Evolutionary conservation across 2,888 invertebrate genomes (phyloP).

Genomic region (Trichopoda pennipes): DNA sequence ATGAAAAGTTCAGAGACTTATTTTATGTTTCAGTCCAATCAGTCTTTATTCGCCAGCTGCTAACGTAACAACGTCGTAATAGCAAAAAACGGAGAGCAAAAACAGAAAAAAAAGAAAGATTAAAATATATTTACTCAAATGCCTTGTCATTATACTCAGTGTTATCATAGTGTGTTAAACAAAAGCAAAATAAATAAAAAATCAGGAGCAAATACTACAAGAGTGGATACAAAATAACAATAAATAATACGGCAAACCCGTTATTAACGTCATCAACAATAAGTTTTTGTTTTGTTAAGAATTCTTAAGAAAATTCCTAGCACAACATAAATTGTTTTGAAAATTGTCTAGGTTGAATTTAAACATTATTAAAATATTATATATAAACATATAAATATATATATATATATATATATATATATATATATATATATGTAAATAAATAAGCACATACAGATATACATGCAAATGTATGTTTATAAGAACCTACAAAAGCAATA

Average conservation of each 20-base stretch:
- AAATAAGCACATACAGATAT: no score
- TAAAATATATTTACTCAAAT: conserved; percentile 10
- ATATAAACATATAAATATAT: no score
- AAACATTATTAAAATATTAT: no score
- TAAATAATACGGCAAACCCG: conserved; percentile 2
- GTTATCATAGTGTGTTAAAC: conserved; percentile 34
- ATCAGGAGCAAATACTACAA: conserved; percentile 34
- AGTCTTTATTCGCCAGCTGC: conserved; percentile 57
- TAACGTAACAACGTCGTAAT: conserved; percentile 54
- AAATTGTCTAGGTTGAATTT: not conserved
- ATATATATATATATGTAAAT: no score
- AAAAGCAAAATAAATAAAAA: conserved; percentile 10
- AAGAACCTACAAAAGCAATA: no score
- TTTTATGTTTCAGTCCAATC: conserved; percentile 44
- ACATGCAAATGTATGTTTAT: no score
- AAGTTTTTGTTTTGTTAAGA: conserved; percentile 12
- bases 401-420: no score
- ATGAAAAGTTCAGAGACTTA: conserved; percentile 52
- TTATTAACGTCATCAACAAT: conserved; percentile 49
- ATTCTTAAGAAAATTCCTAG: not conserved
- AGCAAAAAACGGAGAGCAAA: conserved; percentile 10
- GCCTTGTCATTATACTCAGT: conserved; percentile 20
- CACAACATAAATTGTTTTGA: not conserved
- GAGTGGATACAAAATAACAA: conserved; percentile 26
- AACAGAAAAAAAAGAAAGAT: not conserved